A percentile compares a stretch with the other conserved stretches of the same genome.
Conservation (phyloP, 2,888 invertebrate species). For the Limnephilus marmoratus region DNA sequence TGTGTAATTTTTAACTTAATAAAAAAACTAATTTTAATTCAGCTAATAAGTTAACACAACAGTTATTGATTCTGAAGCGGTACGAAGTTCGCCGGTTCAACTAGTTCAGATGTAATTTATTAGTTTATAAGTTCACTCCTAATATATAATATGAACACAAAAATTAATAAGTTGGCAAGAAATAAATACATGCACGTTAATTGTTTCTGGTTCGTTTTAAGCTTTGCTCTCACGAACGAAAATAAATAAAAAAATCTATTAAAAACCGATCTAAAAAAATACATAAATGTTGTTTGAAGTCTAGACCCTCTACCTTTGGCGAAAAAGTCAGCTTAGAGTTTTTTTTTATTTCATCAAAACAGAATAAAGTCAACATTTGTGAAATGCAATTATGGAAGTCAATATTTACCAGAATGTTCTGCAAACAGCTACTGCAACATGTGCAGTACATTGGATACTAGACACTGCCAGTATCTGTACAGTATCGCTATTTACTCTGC, state of each 20-base stretch:
- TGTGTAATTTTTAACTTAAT: too few relatives aligned
- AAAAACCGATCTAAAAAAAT: background rate
- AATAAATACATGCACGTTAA: background rate
- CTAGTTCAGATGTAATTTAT: background rate
- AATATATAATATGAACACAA: background rate
- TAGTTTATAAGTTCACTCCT: background rate
- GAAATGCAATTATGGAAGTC: background rate
- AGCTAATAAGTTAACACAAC: too few relatives aligned
- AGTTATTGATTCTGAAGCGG: too few relatives aligned
- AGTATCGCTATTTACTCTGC: background rate
- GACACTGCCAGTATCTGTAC: background rate
- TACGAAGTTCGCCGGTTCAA: too few relatives aligned
- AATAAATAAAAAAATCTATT: background rate
- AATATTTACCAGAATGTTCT: background rate
- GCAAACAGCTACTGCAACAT: background rate
- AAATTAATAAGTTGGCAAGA: background rate
- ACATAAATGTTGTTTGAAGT: background rate
- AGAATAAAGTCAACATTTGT: background rate
- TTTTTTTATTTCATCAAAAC: background rate
- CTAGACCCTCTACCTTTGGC: background rate
- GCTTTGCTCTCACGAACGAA: too few relatives aligned
- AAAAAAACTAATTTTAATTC: too few relatives aligned
- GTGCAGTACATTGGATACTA: background rate
- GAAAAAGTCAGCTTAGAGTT: background rate
- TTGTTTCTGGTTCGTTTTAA: too few relatives aligned